These are phyloP conservation scores for Drosophila vallismaia DNA, from an alignment of 2,888 invertebrate species.

Conservation along the genomic window DNA sequence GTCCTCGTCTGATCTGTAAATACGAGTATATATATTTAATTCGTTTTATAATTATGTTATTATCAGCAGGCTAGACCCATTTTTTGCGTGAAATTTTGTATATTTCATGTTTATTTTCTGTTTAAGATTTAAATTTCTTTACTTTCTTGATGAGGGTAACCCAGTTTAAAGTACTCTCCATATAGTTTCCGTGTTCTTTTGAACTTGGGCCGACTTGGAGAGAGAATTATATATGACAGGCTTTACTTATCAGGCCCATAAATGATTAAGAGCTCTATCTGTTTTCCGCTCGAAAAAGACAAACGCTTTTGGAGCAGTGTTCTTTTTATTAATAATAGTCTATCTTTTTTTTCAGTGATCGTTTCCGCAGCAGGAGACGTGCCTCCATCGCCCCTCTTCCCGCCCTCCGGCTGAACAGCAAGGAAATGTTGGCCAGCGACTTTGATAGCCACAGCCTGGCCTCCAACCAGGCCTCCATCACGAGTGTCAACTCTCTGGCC, in stretches of 20 bases:
- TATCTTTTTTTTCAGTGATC: conserved; percentile 85
- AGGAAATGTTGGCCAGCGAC: conserved; percentile 86
- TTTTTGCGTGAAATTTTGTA: not conserved
- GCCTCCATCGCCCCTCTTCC: conserved; percentile 87
- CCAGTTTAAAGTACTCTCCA: not conserved
- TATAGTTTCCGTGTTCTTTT: not conserved
- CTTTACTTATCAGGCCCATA: conserved; percentile 17
- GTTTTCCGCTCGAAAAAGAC: conserved; percentile 3
- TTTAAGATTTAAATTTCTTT: not conserved
- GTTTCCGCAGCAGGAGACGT: conserved; percentile 87
- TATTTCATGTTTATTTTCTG: not conserved
- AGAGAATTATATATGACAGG: not conserved
- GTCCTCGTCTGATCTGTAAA: conserved; percentile 14
- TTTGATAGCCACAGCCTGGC: conserved; percentile 83
- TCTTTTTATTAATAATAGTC: conserved; percentile 46
- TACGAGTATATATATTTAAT: conserved; percentile 17
- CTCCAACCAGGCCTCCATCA: conserved; percentile 88
- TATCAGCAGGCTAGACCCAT: not conserved
- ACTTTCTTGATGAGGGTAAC: not conserved
- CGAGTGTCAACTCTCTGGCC: conserved; percentile 93
- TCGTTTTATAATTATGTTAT: not conserved
- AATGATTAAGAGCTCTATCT: conserved; percentile 14
- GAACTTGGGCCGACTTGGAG: conserved; percentile 9
- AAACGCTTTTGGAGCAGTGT: not conserved
- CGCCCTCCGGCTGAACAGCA: conserved; percentile 85